Conservation (phyloP, 2,888 invertebrate species). For the Scaptodrosophila latifasciaeformis region DNA sequence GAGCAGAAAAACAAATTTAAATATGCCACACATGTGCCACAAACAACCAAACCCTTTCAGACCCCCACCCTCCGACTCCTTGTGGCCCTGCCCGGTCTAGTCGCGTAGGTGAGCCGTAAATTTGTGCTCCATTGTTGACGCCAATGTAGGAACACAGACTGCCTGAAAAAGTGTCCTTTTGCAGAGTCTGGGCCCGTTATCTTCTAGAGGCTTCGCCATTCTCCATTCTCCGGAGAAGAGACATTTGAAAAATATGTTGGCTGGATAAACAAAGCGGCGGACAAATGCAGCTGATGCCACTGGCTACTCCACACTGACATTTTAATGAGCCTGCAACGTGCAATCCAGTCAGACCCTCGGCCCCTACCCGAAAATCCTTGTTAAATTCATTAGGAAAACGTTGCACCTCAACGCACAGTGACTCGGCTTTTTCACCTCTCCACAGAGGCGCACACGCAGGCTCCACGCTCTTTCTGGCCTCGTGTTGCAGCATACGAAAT, state of each 20-base stretch:
- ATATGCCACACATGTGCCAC: slow-evolving; percentile 48
- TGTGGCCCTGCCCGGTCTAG: slow-evolving; percentile 51
- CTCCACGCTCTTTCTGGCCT: slow-evolving; percentile 57
- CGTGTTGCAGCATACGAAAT: slow-evolving; percentile 53
- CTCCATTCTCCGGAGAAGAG: slow-evolving; percentile 66
- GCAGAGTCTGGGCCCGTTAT: slow-evolving; percentile 38
- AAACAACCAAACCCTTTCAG: slow-evolving; percentile 17
- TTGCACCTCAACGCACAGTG: slow-evolving; percentile 58
- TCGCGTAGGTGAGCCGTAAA: slow-evolving; percentile 68
- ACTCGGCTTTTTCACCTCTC: background rate
- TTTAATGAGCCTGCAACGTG: slow-evolving; percentile 69
- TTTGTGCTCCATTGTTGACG: slow-evolving; percentile 65
- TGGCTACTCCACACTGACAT: slow-evolving; percentile 47
- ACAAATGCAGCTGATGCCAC: slow-evolving; percentile 61
- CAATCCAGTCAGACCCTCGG: no score
- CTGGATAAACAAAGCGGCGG: slow-evolving; percentile 63
- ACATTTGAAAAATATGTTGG: slow-evolving; percentile 69
- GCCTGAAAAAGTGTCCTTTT: background rate
- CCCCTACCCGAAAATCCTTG: slow-evolving; percentile 44
- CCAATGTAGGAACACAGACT: slow-evolving; percentile 52
- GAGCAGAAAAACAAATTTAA: slow-evolving; percentile 55
- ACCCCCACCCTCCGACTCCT: slow-evolving; percentile 21
- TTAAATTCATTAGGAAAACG: slow-evolving; percentile 70
- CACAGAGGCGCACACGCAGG: no score
- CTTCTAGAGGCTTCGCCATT: slow-evolving; percentile 58